Conservation (phyloP, 2,113 vertebrate species). For the Monarcha castaneiventris region DNA sequence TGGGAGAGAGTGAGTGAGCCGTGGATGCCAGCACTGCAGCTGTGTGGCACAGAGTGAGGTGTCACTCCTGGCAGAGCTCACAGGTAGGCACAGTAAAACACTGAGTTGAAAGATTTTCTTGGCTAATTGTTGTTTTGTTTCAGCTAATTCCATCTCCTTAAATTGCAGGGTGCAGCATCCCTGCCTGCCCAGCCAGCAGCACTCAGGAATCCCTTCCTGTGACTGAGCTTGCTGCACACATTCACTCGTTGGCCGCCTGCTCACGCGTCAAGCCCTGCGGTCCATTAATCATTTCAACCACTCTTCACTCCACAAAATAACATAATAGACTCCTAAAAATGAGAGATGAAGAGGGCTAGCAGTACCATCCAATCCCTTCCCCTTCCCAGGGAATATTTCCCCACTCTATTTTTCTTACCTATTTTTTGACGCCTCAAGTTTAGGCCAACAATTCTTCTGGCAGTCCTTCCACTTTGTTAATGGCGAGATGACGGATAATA, state of each 20-base stretch:
- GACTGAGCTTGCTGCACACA: not conserved
- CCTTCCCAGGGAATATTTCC: not conserved
- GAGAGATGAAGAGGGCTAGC: not conserved
- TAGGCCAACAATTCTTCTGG: not conserved
- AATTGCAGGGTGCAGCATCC: not conserved
- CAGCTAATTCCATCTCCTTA: not conserved
- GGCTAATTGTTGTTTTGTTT: not conserved
- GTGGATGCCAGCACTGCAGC: fast-evolving
- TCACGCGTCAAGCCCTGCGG: not conserved
- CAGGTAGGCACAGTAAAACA: not conserved
- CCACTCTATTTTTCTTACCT: slow-evolving; percentile 31
- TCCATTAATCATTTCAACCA: slow-evolving; percentile 52
- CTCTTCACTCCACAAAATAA: slow-evolving; percentile 39
- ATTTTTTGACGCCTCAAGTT: not conserved
- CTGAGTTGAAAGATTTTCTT: not conserved
- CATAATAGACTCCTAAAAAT: slow-evolving; percentile 37
- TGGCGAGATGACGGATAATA: not conserved
- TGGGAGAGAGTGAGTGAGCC: not conserved
- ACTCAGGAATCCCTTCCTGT: not conserved
- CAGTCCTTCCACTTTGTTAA: not conserved
- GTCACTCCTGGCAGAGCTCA: not conserved
- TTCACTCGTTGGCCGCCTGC: not conserved
- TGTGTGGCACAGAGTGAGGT: not conserved
- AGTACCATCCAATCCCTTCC: not conserved
- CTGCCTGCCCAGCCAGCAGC: not conserved